A percentile compares a stretch with the other conserved stretches of the same genome.
These are phyloP conservation scores for Desoria tigrina DNA, from an alignment of 2,888 invertebrate species.

Conservation along the genomic window DNA sequence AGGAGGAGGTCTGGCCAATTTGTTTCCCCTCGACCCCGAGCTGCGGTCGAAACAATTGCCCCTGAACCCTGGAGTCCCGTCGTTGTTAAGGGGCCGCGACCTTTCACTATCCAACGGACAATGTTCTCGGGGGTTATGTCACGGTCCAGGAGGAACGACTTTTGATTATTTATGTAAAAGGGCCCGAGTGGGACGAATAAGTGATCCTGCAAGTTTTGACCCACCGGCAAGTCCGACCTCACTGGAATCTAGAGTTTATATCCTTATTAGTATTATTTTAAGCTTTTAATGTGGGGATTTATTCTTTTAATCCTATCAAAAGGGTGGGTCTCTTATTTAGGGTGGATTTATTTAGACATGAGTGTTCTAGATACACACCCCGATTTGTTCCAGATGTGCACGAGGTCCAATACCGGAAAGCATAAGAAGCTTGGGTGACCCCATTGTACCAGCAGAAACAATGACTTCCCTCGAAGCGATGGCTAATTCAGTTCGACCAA, in stretches of 20 bases:
- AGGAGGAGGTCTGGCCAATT: constrained; percentile 19
- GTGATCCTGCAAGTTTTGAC: constrained; percentile 39
- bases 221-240: constrained; percentile 32
- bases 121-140: constrained; percentile 28
- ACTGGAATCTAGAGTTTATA: constrained; percentile 32
- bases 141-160: constrained; percentile 31
- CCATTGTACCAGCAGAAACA: constrained; percentile 35
- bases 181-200: constrained; percentile 31
- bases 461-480: constrained; percentile 42
- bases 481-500: constrained; percentile 30
- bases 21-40: not conserved
- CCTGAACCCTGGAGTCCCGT: not conserved
- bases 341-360: no score
- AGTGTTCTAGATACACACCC: constrained; percentile 9
- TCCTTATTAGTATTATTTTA: not conserved
- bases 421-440: constrained; percentile 32
- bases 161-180: constrained; percentile 34
- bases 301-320: no score
- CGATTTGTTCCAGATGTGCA: constrained; percentile 28
- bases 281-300: no score
- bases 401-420: constrained; percentile 35
- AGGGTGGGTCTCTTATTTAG: no score
- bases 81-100: not conserved
- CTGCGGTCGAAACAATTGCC: not conserved
- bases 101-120: not conserved